Percentiles rank a stretch among this genome's conserved stretches.
These are phyloP conservation scores for Bathybates hornii DNA, from an alignment of 2,113 vertebrate genomes.

Conservation along the genomic window DNA sequence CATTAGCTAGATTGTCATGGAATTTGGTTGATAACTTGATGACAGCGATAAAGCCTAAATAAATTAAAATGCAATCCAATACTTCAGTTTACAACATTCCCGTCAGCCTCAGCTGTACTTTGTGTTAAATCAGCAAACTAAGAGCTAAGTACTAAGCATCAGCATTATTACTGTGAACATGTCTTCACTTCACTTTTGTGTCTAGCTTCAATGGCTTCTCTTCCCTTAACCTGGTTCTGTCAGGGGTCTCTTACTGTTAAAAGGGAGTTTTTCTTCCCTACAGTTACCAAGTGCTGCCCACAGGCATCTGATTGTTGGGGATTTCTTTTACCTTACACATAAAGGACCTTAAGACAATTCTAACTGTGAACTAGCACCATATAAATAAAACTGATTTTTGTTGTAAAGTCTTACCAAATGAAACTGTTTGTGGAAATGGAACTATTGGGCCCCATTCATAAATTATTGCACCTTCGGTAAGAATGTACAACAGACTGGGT, in stretches of 20 bases:
- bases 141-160: not conserved
- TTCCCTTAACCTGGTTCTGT: not conserved
- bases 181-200: not conserved
- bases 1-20: not conserved
- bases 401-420: not conserved
- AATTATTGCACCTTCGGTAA: not conserved
- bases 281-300: not conserved
- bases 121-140: not conserved
- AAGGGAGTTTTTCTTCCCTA: not conserved
- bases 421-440: not conserved
- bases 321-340: not conserved
- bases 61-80: not conserved
- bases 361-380: not conserved
- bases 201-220: not conserved
- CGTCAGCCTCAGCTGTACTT: not conserved
- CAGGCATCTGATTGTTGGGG: not conserved
- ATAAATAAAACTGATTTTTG: not conserved
- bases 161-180: not conserved
- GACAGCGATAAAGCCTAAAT: not conserved
- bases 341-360: not conserved
- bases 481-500: not conserved
- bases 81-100: not conserved
- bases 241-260: not conserved
- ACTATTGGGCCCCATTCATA: not conserved
- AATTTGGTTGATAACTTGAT: not conserved